Base-by-base conservation (phyloP, 1,140 invertebrate species). In the Conopomorpha cramerella region DNA sequence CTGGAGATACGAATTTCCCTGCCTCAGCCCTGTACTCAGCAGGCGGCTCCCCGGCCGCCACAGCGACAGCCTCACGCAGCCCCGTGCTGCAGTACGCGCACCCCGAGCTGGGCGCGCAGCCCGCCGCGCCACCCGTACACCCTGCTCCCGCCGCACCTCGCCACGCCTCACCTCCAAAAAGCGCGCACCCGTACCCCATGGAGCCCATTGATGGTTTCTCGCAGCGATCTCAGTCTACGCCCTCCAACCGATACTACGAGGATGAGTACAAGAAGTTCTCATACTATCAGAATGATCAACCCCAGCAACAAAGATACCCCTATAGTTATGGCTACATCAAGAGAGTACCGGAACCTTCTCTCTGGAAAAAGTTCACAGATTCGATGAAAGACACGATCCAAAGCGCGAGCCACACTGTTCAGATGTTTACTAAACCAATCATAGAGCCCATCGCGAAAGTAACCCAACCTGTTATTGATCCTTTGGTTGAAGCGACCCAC, bases 21-120 rank as follows among this genome's bases (percentile, higher is more conserved):
- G 82, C 82, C 18, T 87, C 86, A 0, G 59, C 79, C 2, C 62
- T 84, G 37, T 89, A 89, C 44, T 74, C 82, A 0, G 71, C 79
- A 2, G 78, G 70, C 38, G 79, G 80, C 18, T 64, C 80, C 0
- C 78, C 80, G 49, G 57, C 77, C 19, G 65, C 63, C 32, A 81
- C 88, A 36, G 87, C 87, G 46, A 82, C 87, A 46, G 86, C 85
- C 26, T 84, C 84, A 0, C 71, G 87, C 30, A 84, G 86, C 12
- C 88, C 88, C 0, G 86, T 90, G 2, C 67, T 89, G 1, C 87
- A 90, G 45, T 90, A 90, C 45, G 88, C 88, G 3, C 88, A 90
- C 59, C 88, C 88, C 0, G 88, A 90, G 46, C 56, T 89, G 1
- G 88, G 88, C 3, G 84, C 88, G 0, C 88, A 90, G 47, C 85